A percentile compares a stretch with the other conserved stretches of the same genome.
phyloP scores from a whole-genome alignment of 2,888 invertebrate genomes.

The Atethmia centrago region DNA sequence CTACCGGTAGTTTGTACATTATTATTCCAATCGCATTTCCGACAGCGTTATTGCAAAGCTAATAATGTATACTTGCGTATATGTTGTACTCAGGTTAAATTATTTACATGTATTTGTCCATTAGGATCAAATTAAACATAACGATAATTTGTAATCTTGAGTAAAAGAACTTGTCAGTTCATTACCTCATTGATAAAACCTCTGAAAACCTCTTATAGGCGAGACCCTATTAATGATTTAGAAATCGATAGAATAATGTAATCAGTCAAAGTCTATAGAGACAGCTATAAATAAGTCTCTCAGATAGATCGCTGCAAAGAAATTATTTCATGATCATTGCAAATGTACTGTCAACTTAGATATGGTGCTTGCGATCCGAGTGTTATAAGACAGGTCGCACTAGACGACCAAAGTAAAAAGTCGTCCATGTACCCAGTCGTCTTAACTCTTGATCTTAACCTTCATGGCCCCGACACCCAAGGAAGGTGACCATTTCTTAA shows the following conservation, averaged over 20 bases:
- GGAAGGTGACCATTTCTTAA: conserved; percentile 24
- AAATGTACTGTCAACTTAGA: neutral
- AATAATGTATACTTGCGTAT: conserved; percentile 6
- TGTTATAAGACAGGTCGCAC: neutral
- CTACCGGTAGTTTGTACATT: conserved; percentile 45
- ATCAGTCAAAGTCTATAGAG: neutral
- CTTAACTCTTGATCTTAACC: conserved; percentile 13
- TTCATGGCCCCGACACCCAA: neutral
- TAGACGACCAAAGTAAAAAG: neutral
- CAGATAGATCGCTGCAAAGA: neutral
- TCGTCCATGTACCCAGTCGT: neutral
- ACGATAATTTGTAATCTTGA: conserved; percentile 10
- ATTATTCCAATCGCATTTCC: conserved; percentile 51
- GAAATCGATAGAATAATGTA: conserved; percentile 17
- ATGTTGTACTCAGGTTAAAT: neutral
- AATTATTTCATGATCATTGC: neutral
- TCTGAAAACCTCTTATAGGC: neutral
- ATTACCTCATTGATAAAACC: neutral
- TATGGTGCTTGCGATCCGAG: neutral
- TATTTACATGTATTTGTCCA: conserved; percentile 5
- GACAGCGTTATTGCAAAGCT: conserved; percentile 41
- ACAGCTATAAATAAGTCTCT: neutral
- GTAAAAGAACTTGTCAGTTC: conserved; percentile 4
- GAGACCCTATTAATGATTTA: neutral
- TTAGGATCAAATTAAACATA: conserved; percentile 12